Evolutionary conservation across 2,888 invertebrate species (phyloP), one percentile per base, ranked within the genome.

Genomic region (Netelia fuscicornis): DNA sequence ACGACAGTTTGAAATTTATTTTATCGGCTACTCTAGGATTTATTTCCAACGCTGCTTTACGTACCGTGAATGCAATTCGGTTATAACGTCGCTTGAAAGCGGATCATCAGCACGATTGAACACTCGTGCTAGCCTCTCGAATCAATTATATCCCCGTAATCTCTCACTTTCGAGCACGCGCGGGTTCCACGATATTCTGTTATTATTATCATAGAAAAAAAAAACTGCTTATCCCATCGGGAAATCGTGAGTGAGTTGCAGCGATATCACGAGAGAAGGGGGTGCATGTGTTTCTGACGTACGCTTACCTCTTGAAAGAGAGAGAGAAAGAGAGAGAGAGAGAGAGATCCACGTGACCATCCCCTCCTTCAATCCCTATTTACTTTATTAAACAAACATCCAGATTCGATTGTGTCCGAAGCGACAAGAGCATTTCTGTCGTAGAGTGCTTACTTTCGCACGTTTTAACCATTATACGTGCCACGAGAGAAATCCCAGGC

Each of bases 361-460:
- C 68, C 20, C 23, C 37, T n/a, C 17, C 65, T 23, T 42, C 25
- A 58, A 91, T 90, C 89, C 89, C 90, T 90, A 90, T 92, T 68
- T 92, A 90, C 83, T 81, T 70, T 74, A 83, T 89, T 91, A 89
- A 91, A 87, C 89, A 91, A 92, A 91, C 89, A 90, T 78, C 82
- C 58, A 42, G 58, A 84, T 81, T 56, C 72, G 76, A 78, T 83
- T 74, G 72, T 60, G 56, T 58, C 48, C 58, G 72, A 56, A 80
- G 62, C 64, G 20, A 67, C 10, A 25, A 58, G 68, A 60, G 60
- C 76, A 25, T 37, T 48, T 20, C 2, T 65, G 56, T 17, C 13
- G 9, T 85, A 90, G 91, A 89, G 91, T 88, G 89, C 90, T 92
- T 90, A 90, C 89, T 91, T 91, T 92, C 91, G 92, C 92, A 91